A percentile compares a stretch with the other conserved stretches of the same genome.
phyloP scores from a whole-genome alignment of 2,797 vertebrate genomes.

The Smutsia temminckii region DNA sequence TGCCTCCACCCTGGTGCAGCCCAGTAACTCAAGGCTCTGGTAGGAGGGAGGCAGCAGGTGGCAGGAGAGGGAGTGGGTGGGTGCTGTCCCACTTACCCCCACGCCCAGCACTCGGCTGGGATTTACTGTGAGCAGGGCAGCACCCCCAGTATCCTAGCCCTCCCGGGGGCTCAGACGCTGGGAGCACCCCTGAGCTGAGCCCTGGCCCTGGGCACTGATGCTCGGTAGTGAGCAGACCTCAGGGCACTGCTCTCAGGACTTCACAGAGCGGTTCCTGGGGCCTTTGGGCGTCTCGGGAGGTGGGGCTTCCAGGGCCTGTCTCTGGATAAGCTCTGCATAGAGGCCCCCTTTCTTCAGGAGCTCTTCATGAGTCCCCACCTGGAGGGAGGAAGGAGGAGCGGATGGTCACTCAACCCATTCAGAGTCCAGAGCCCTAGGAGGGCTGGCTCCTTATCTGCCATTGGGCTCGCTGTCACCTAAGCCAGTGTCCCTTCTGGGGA shows the following conservation, averaged over 20 bases:
- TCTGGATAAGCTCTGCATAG: conserved; percentile 91
- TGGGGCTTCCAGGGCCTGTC: conserved; percentile 86
- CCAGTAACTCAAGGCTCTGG: background rate
- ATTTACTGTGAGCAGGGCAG: background rate
- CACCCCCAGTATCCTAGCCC: background rate
- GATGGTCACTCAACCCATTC: background rate
- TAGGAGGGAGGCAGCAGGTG: background rate
- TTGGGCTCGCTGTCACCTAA: background rate
- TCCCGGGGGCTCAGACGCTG: background rate
- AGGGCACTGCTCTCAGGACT: conserved; percentile 32
- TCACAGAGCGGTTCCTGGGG: background rate
- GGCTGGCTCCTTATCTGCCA: background rate
- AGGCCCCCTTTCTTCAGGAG: conserved; percentile 90
- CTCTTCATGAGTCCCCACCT: conserved; percentile 92
- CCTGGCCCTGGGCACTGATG: background rate
- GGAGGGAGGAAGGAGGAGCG: background rate
- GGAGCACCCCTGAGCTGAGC: background rate
- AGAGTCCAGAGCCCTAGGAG: background rate
- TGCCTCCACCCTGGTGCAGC: background rate
- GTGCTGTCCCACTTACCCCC: background rate
- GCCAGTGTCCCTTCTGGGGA: background rate
- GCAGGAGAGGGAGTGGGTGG: background rate
- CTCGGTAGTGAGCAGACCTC: background rate
- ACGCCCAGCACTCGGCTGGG: background rate
- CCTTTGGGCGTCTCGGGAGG: background rate